Evolutionary conservation across 2,888 invertebrate genomes (phyloP).

Genomic region (Cyrtodaria siliqua): DNA sequence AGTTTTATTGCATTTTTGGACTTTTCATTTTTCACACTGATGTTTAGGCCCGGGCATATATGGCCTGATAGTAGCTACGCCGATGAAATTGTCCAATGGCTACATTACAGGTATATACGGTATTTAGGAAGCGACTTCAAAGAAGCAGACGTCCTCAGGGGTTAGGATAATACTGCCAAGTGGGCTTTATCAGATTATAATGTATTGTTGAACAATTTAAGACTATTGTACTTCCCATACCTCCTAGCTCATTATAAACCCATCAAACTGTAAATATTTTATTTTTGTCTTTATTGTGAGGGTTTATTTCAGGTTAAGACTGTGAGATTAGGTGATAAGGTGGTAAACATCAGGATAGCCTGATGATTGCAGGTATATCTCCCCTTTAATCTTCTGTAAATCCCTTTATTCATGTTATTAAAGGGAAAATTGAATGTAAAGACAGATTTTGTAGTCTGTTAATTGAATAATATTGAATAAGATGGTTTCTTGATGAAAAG

Average conservation of each 20-base stretch:
- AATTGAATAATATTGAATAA: too few relatives aligned
- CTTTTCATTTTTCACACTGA: too few relatives aligned
- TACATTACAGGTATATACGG: too few relatives aligned
- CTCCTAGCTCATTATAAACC: slow-evolving; percentile 38
- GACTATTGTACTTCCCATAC: slow-evolving; percentile 33
- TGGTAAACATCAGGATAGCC: slow-evolving; percentile 20
- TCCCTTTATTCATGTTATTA: too few relatives aligned
- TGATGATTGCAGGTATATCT: slow-evolving; percentile 22
- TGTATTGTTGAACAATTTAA: slow-evolving; percentile 7
- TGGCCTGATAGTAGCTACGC: too few relatives aligned
- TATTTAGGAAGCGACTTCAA: neutral
- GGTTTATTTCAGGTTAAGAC: slow-evolving; percentile 19
- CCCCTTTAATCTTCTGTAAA: slow-evolving; percentile 9
- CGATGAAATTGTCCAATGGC: too few relatives aligned
- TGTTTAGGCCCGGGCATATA: too few relatives aligned
- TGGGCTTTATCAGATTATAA: slow-evolving; percentile 21
- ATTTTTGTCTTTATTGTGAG: slow-evolving; percentile 40
- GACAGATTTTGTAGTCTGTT: too few relatives aligned
- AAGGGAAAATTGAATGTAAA: too few relatives aligned
- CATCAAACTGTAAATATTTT: slow-evolving; percentile 60
- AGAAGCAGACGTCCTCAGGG: neutral
- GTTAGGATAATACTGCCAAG: neutral
- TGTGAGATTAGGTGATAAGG: slow-evolving; percentile 21
- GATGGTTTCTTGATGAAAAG: too few relatives aligned
- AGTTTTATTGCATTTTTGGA: too few relatives aligned